A percentile compares a stretch with the other conserved stretches of the same genome.
These are phyloP conservation scores for Octopus bimaculoides DNA, from an alignment of 1,140 invertebrate species.

Conservation along the genomic window DNA sequence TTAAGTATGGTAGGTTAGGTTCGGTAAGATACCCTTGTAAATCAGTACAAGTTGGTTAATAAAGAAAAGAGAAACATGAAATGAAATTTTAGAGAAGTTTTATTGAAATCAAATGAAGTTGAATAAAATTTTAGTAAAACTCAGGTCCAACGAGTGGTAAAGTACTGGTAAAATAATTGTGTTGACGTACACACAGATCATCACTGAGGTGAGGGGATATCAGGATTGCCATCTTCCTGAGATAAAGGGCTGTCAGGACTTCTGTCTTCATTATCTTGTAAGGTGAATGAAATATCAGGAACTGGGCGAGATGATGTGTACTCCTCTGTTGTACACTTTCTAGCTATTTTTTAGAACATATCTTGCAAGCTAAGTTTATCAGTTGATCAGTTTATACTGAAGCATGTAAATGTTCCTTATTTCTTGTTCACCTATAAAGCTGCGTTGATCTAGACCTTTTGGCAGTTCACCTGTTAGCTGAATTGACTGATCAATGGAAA, in stretches of 20 bases:
- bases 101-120: too few species aligned
- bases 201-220: not conserved
- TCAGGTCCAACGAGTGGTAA: too few species aligned
- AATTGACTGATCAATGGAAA: not conserved
- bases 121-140: too few species aligned
- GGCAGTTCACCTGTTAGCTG: slow-evolving; percentile 6
- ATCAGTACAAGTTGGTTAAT: too few species aligned
- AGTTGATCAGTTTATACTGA: not conserved
- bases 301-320: not conserved
- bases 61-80: too few species aligned
- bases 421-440: not conserved
- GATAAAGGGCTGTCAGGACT: not conserved
- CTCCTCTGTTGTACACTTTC: not conserved
- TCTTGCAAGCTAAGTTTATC: not conserved
- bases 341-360: not conserved
- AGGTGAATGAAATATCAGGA: slow-evolving; percentile 1
- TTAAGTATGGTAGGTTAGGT: too few species aligned
- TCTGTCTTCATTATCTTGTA: not conserved
- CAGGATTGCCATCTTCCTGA: not conserved
- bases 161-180: not conserved
- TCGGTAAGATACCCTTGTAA: too few species aligned
- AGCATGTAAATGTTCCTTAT: not conserved
- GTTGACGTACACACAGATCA: not conserved
- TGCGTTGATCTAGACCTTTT: not conserved
- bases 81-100: too few species aligned